Conservation (phyloP, 2,888 invertebrate genomes). For the Ormyrus nitidulus region DNA sequence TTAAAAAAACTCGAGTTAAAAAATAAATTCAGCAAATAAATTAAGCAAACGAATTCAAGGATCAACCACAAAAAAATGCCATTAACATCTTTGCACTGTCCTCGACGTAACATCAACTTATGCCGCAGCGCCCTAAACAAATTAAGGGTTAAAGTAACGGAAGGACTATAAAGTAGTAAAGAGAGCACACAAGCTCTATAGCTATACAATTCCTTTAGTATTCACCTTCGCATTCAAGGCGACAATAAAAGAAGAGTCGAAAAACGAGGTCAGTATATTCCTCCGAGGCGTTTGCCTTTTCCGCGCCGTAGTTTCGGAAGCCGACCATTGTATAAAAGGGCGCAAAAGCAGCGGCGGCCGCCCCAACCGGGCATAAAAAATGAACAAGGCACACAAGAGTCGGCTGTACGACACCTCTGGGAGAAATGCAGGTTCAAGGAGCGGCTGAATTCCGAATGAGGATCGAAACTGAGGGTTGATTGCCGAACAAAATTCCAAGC, state of each 20-base stretch:
- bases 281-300: constrained; percentile 18
- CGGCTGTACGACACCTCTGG: not conserved
- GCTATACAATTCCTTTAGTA: constrained; percentile 23
- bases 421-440: constrained; percentile 21
- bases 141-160: constrained; percentile 14
- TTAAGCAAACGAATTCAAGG: too few relatives aligned
- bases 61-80: too few relatives aligned
- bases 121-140: not conserved
- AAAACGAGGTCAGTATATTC: constrained; percentile 23
- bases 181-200: not conserved
- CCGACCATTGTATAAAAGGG: not conserved
- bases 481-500: too few relatives aligned
- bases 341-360: not conserved
- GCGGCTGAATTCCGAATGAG: not conserved
- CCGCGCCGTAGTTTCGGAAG: not conserved
- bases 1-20: too few relatives aligned
- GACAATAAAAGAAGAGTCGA: constrained; percentile 16
- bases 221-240: constrained; percentile 46
- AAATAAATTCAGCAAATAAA: too few relatives aligned
- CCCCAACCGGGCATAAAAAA: constrained; percentile 13
- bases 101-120: not conserved
- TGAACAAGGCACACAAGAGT: constrained; percentile 2
- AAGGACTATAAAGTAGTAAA: constrained; percentile 2
- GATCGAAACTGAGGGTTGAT: too few relatives aligned
- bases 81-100: too few relatives aligned